These are phyloP conservation scores for Arctia plantaginis DNA, from an alignment of 2,888 invertebrate genomes.

Conservation along the genomic window DNA sequence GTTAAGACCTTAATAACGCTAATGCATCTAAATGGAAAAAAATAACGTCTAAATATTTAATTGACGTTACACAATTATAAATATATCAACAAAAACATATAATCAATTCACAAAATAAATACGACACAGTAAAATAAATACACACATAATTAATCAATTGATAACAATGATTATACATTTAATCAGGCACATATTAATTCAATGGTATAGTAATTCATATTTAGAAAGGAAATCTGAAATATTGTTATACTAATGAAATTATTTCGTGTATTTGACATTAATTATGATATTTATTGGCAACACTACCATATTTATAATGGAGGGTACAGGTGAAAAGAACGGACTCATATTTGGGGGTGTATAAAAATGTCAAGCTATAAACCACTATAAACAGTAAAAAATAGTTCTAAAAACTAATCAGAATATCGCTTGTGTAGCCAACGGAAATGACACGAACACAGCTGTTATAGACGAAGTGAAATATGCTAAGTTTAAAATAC, in stretches of 20 bases:
- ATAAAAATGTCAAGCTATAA: no score
- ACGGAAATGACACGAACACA: no score
- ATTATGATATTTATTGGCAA: constrained; percentile 16
- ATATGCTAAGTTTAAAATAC: no score
- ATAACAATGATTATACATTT: constrained; percentile 47
- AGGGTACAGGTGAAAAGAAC: no score
- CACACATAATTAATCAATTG: constrained; percentile 36
- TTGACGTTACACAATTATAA: constrained; percentile 35
- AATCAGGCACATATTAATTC: constrained; percentile 54
- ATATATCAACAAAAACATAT: constrained; percentile 46
- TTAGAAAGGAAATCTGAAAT: constrained; percentile 29
- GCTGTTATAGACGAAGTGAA: no score
- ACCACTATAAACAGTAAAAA: no score
- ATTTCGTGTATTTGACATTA: not conserved
- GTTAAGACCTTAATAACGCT: constrained; percentile 16
- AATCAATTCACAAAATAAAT: constrained; percentile 43
- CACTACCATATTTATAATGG: not conserved
- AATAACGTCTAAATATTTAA: constrained; percentile 19
- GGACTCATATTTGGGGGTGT: no score
- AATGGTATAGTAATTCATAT: constrained; percentile 45
- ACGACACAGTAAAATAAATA: constrained; percentile 42
- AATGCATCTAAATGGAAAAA: constrained; percentile 23
- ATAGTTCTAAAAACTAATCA: no score
- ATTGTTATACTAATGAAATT: not conserved
- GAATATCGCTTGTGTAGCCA: no score